Conservation (phyloP, 1,140 invertebrate species). For the Drosophila subobscura region DNA sequence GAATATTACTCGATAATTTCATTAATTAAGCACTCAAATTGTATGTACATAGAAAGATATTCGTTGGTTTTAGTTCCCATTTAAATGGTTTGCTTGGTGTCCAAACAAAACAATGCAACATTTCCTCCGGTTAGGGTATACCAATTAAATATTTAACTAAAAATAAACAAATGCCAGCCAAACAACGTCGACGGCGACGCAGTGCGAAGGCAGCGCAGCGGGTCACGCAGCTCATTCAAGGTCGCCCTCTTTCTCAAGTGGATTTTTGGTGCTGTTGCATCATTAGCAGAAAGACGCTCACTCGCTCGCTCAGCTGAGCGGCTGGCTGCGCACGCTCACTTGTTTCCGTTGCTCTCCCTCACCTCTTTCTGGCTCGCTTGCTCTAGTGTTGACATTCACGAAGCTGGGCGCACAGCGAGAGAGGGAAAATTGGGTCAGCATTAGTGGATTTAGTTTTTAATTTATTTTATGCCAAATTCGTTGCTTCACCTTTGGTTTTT, state of each 20-base stretch:
- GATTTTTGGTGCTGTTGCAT: slow-evolving; percentile 59
- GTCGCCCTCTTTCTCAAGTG: slow-evolving; percentile 67
- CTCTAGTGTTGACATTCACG: slow-evolving; percentile 77
- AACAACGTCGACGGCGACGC: slow-evolving; percentile 28
- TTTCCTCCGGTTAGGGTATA: slow-evolving; percentile 14
- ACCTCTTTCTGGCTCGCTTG: slow-evolving; percentile 27
- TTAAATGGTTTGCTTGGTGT: too few species aligned
- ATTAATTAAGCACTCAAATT: neutral
- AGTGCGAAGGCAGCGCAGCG: slow-evolving; percentile 28
- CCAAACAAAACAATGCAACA: neutral
- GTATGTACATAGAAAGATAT: too few species aligned
- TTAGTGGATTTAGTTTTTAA: slow-evolving; percentile 65
- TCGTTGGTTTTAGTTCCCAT: too few species aligned
- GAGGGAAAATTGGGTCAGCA: slow-evolving; percentile 72
- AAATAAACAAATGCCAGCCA: slow-evolving; percentile 55
- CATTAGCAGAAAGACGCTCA: slow-evolving; percentile 28
- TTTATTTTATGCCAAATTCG: slow-evolving; percentile 63
- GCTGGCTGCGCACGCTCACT: slow-evolving; percentile 50
- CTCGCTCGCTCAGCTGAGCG: slow-evolving; percentile 30
- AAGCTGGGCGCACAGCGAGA: slow-evolving; percentile 46
- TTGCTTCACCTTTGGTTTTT: slow-evolving; percentile 56
- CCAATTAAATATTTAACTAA: slow-evolving; percentile 45
- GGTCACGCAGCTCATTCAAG: slow-evolving; percentile 74
- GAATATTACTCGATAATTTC: neutral
- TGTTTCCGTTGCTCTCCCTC: slow-evolving; percentile 10